Evolutionary conservation across 2,888 invertebrate genomes (phyloP), one percentile per base, ranked within the genome.

Genomic region (Lypha dubia): DNA sequence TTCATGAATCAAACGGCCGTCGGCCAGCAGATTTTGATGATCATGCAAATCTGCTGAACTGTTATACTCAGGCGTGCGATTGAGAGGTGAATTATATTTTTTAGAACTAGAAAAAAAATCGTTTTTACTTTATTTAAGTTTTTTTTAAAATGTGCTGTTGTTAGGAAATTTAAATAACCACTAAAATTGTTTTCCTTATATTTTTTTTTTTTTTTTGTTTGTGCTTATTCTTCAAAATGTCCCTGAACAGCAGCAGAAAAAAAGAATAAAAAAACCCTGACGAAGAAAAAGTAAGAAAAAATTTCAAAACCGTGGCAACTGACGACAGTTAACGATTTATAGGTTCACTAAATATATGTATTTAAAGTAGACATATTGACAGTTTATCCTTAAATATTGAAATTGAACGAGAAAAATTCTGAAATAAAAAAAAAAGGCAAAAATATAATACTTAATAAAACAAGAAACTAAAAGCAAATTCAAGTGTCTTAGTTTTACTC

Each of bases 31-130:
- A 17, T 86, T 87, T 53, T 89, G 88, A 38, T 90, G 91, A 41
- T 91, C 91, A 65, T 88, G 89, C 70, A 90, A 88, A 65, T 91
- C 91, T 17, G 60, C 62, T 74, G 89, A 87, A 79, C 89, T 89
- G 75, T 88, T 91, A 56, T 89, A 90, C 68, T 90, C 91, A 28
- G 20, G 88, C 5, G 89, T 89, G 5, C 88, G 88, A 22, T 88
- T 88, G 11, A 90, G 86, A 46, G 88, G 89, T 46, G 89, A 81
- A 70, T 86, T 88, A 79, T 90, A 90, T 75, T 90, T 91, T 79
- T 90, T 91, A 8, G 90, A 84, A 75, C 90, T 90, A 70, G 15
- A 89, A 17, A 15, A 63, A 70, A 56, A 49, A 46, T 0, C 24
- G n/a, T n/a, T n/a, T n/a, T 53, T 56, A 38, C 28, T 58, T 67